phyloP scores from a whole-genome alignment of 2,888 invertebrate genomes.

The Brachyptera risi region DNA sequence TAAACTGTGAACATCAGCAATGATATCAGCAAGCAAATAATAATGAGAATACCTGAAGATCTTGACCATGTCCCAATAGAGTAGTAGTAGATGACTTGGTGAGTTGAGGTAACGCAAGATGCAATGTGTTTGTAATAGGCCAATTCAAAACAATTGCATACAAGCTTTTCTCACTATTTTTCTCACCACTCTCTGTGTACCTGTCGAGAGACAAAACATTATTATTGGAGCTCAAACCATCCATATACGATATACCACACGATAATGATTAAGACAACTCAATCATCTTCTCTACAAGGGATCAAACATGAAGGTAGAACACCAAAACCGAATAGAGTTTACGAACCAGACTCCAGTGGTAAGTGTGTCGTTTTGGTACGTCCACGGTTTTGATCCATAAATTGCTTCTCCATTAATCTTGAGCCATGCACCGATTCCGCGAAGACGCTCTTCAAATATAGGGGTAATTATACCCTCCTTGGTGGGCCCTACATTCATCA shows the following conservation, averaged over 20 bases:
- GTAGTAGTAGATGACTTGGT: constrained; percentile 38
- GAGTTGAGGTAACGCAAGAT: constrained; percentile 47
- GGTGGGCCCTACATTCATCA: constrained; percentile 86
- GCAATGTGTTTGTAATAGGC: constrained; percentile 57
- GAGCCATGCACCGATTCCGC: constrained; percentile 76
- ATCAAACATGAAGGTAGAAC: too few relatives aligned
- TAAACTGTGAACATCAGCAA: too few relatives aligned
- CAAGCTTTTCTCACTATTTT: constrained; percentile 42
- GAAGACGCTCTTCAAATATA: constrained; percentile 80
- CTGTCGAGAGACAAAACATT: not conserved
- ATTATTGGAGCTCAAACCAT: too few relatives aligned
- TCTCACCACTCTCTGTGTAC: constrained; percentile 33
- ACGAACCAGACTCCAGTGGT: constrained; percentile 72
- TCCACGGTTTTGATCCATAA: constrained; percentile 74
- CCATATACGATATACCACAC: not conserved
- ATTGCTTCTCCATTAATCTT: constrained; percentile 83
- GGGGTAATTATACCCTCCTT: constrained; percentile 81
- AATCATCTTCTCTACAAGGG: too few relatives aligned
- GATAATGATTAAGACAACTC: too few relatives aligned
- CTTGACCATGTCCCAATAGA: constrained; percentile 50
- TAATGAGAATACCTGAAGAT: constrained; percentile 7
- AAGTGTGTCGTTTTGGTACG: constrained; percentile 74
- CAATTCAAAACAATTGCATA: constrained; percentile 69
- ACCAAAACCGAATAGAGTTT: too few relatives aligned
- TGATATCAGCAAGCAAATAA: too few relatives aligned